Conservation (phyloP, 2,888 invertebrate species). For the Calameuta pallipes region DNA sequence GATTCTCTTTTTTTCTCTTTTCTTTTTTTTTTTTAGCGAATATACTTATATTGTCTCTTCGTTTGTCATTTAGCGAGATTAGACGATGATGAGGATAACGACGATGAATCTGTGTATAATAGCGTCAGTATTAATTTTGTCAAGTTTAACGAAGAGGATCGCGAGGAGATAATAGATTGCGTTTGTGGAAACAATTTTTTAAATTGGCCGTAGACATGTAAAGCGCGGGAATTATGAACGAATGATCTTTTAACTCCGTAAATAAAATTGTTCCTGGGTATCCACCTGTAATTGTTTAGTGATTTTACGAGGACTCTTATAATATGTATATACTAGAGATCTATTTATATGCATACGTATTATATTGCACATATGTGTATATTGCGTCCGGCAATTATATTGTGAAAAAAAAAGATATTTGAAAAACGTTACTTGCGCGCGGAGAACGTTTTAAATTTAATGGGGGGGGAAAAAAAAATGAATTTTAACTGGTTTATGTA, state of each 20-base stretch:
- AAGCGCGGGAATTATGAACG: conserved; percentile 17
- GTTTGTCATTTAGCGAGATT: not conserved
- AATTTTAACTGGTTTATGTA: too few relatives aligned
- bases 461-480: too few relatives aligned
- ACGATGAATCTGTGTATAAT: conserved; percentile 44
- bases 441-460: too few relatives aligned
- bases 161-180: not conserved
- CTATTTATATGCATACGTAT: too few relatives aligned
- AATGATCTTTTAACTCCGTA: conserved; percentile 26
- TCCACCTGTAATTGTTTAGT: not conserved
- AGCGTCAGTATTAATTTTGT: conserved; percentile 52
- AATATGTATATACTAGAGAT: too few relatives aligned
- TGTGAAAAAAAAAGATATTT: too few relatives aligned
- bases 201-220: conserved; percentile 43
- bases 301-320: not conserved
- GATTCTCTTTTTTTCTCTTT: conserved; percentile 23
- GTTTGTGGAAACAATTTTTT: conserved; percentile 26
- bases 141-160: not conserved
- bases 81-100: conserved; percentile 5
- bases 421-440: too few relatives aligned
- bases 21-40: conserved; percentile 29
- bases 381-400: not conserved
- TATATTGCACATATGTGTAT: not conserved
- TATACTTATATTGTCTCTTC: conserved; percentile 21
- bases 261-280: conserved; percentile 50